These are phyloP conservation scores for Aphidius ervi DNA, from an alignment of 1,140 invertebrate species.

Conservation along the genomic window DNA sequence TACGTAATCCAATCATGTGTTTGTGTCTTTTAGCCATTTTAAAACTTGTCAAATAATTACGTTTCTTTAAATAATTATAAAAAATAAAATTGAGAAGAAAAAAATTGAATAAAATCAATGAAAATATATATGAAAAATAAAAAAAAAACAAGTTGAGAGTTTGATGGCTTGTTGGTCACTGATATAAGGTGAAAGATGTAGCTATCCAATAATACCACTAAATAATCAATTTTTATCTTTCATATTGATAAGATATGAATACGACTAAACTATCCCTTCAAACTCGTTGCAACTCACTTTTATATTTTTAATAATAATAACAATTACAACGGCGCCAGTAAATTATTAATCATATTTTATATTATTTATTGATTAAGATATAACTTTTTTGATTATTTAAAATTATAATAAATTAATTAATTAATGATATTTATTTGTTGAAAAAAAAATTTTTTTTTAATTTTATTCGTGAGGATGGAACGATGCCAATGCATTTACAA, in stretches of 20 bases:
- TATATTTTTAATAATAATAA: conserved; percentile 1
- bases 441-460: too few relatives aligned
- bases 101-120: background rate
- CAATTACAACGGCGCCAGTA: background rate
- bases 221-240: conserved; percentile 24
- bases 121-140: background rate
- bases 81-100: conserved; percentile 9
- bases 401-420: too few relatives aligned
- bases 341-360: background rate
- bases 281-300: background rate
- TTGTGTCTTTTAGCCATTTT: conserved; percentile 39
- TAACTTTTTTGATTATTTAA: too few relatives aligned
- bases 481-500: too few relatives aligned
- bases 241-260: conserved; percentile 20
- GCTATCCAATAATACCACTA: conserved; percentile 17
- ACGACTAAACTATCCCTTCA: conserved; percentile 18
- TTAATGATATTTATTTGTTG: too few relatives aligned
- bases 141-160: background rate
- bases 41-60: conserved; percentile 12
- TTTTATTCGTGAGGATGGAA: too few relatives aligned
- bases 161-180: conserved; percentile 16
- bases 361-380: too few relatives aligned
- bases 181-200: conserved; percentile 16
- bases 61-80: conserved; percentile 5
- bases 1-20: conserved; percentile 35